A percentile compares a stretch with the other conserved stretches of the same genome.
phyloP scores from a whole-genome alignment of 2,888 invertebrate species.

The Drosophila quinaria region DNA sequence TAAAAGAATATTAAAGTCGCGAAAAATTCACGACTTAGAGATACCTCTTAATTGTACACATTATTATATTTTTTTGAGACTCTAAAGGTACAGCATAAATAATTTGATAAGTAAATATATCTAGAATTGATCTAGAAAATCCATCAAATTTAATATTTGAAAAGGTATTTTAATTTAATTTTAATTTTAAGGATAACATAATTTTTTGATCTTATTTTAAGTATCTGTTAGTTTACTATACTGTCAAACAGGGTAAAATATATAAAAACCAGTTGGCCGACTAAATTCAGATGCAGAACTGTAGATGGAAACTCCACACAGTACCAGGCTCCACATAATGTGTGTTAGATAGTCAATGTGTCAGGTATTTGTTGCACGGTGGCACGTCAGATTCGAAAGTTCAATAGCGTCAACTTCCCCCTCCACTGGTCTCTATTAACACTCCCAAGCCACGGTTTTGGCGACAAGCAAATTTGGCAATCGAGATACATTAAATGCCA shows the following conservation, averaged over 20 bases:
- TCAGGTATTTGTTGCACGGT: constrained; percentile 66
- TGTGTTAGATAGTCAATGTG: constrained; percentile 61
- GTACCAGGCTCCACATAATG: constrained; percentile 17
- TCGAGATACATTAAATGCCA: constrained; percentile 52
- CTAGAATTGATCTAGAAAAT: too few relatives aligned
- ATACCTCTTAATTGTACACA: background rate
- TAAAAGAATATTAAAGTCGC: constrained; percentile 9
- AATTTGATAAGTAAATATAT: background rate
- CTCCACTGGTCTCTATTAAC: background rate
- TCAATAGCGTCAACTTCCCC: constrained; percentile 37
- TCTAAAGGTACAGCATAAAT: background rate
- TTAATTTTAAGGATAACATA: too few relatives aligned
- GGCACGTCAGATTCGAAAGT: constrained; percentile 78
- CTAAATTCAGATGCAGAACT: constrained; percentile 55
- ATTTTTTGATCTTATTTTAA: background rate
- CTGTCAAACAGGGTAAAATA: constrained; percentile 12
- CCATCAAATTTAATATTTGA: too few relatives aligned
- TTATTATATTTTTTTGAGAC: background rate
- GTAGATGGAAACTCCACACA: constrained; percentile 43
- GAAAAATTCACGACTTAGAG: background rate
- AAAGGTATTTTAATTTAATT: too few relatives aligned
- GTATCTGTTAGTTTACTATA: background rate
- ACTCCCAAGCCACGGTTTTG: background rate
- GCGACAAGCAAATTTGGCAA: constrained; percentile 29
- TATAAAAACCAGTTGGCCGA: constrained; percentile 49